Evolutionary conservation across 2,888 invertebrate species (phyloP).

Genomic region (Anticlea derivata): DNA sequence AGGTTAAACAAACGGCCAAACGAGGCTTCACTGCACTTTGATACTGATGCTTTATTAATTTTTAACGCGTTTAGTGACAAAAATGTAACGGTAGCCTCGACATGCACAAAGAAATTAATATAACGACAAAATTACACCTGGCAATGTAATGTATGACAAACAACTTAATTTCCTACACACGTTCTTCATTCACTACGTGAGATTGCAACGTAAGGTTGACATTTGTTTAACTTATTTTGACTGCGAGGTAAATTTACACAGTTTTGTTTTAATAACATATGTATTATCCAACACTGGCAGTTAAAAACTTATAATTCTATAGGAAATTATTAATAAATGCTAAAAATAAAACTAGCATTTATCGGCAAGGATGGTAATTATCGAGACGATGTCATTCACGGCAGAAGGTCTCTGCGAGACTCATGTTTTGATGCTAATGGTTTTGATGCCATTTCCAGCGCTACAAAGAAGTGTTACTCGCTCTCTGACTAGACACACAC

Average conservation of each 20-base stretch:
- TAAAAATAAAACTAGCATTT: slow-evolving; percentile 30
- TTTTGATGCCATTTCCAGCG: slow-evolving; percentile 41
- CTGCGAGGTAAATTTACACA: slow-evolving; percentile 20
- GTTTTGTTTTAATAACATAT: slow-evolving; percentile 20
- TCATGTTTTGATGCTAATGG: slow-evolving; percentile 27
- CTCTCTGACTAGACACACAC: slow-evolving; percentile 34
- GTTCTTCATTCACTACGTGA: slow-evolving; percentile 19
- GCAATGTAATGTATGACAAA: slow-evolving; percentile 14
- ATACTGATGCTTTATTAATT: neutral
- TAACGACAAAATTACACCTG: slow-evolving; percentile 23
- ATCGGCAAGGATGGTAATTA: slow-evolving; percentile 25
- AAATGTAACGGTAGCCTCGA: neutral
- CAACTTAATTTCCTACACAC: slow-evolving; percentile 30
- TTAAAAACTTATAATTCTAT: slow-evolving; percentile 17
- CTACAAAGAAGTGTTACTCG: slow-evolving; percentile 33
- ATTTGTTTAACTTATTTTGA: slow-evolving; percentile 22
- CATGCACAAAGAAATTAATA: slow-evolving; percentile 4
- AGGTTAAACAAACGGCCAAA: slow-evolving; percentile 16
- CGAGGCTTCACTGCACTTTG: slow-evolving; percentile 2
- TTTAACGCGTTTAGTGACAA: slow-evolving; percentile 11
- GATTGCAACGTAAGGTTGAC: slow-evolving; percentile 20
- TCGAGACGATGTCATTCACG: slow-evolving; percentile 28
- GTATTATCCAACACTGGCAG: slow-evolving; percentile 16
- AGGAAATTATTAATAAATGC: slow-evolving; percentile 26
- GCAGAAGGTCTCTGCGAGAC: slow-evolving; percentile 34